Base-by-base conservation (phyloP, 1,140 invertebrate species). In the Radopholus similis region DNA sequence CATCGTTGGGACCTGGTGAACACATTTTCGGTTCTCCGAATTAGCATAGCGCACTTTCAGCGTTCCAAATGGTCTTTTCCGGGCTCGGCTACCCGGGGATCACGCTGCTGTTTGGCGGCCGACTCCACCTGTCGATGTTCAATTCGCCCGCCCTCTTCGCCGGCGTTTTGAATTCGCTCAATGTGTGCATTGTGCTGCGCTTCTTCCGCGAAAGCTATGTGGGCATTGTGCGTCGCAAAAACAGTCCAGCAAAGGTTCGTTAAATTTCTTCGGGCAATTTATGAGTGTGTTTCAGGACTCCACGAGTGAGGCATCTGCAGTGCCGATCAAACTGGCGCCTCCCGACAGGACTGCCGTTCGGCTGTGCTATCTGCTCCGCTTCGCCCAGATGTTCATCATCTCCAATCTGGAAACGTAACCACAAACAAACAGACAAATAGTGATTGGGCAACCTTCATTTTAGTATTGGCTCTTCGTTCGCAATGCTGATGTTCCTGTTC, bases 361-460 rank as follows among this genome's bases (percentile, higher is more conserved):
- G 11, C 23, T 71, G 23, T 42, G 35, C n/a, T 42, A 73, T 44
- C 23, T 71, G 18, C 59, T 71, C 4, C 21, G 59, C 23, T 71
- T 71, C 69, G 38, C 62, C 9, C 69, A 71, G 32, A 44, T 35
- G 42, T 73, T 71, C 37, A 40, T 67, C 32, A 40, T 38, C 34
- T 54, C 71, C n/a, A 71, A 71, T 62, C 23, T 73, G 23, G 69
- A 71, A 58, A 71, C 69, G 32, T 71, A 38, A 30, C 30, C 3
- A 8, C 15, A 18, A 34, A 35, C 63, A 1, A 30, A 53, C 4
- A 26, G 58, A 28, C 11, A 21, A 26, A 70, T 42, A 30, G 15
- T 44, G 18, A 18, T 38, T 13, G n/a, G n/a, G n/a, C n/a, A n/a
- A n/a, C n/a, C n/a, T n/a, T n/a, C n/a, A n/a, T n/a, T n/a, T 28